phyloP scores from a whole-genome alignment of 2,797 vertebrate species.

The Clamator glandarius region DNA sequence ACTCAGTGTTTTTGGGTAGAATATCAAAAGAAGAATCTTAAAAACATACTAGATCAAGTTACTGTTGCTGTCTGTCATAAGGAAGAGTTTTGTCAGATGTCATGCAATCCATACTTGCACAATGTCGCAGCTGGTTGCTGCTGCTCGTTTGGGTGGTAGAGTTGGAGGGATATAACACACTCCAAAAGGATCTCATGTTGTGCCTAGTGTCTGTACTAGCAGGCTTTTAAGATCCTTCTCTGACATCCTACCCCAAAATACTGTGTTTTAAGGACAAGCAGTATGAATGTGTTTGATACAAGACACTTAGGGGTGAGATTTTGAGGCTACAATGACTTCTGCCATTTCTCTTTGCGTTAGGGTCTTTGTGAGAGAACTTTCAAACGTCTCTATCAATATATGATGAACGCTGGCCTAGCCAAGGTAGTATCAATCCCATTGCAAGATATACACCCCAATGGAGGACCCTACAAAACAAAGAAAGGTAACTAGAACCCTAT shows the following conservation, averaged over 20 bases:
- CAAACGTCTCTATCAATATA: constrained; percentile 88
- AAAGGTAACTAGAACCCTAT: constrained; percentile 79
- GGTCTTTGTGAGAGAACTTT: constrained; percentile 83
- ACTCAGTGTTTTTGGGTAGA: not conserved
- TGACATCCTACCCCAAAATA: not conserved
- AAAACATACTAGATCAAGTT: not conserved
- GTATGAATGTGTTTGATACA: not conserved
- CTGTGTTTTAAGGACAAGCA: not conserved
- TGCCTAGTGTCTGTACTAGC: not conserved
- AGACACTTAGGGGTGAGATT: not conserved
- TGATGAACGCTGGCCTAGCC: constrained; percentile 86
- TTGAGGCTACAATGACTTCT: not conserved
- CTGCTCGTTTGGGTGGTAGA: not conserved
- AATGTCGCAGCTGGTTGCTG: not conserved
- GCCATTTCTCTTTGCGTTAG: constrained; percentile 64
- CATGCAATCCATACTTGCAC: not conserved
- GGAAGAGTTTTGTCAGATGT: not conserved
- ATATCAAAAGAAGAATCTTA: not conserved
- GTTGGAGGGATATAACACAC: not conserved
- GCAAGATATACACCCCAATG: constrained; percentile 84
- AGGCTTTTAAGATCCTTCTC: not conserved
- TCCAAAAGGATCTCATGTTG: not conserved
- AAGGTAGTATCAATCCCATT: constrained; percentile 82
- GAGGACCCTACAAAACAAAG: constrained; percentile 86
- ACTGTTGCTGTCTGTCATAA: not conserved